phyloP scores from a whole-genome alignment of 1,140 invertebrate genomes.

The Ganaspis sp. region DNA sequence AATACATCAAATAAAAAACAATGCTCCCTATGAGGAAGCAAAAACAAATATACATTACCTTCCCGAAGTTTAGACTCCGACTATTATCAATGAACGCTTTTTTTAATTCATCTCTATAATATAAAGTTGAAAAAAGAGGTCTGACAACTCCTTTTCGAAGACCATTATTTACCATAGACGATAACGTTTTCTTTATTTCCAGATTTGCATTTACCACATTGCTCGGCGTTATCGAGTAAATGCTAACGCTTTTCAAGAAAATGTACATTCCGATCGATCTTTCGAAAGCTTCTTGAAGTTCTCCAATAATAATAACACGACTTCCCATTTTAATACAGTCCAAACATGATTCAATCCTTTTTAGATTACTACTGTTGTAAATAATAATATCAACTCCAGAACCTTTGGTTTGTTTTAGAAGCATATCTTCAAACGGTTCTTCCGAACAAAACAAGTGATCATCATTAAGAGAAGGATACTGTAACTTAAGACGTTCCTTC shows the following conservation, averaged over 20 bases:
- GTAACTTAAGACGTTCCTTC: conserved; percentile 83
- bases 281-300: conserved; percentile 78
- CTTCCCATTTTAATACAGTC: conserved; percentile 81
- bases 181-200: conserved; percentile 65
- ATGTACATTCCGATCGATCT: conserved; percentile 80
- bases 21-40: too few relatives aligned
- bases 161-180: conserved; percentile 37
- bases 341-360: conserved; percentile 79
- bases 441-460: conserved; percentile 34
- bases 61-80: too few relatives aligned
- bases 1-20: too few relatives aligned
- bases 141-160: too few relatives aligned
- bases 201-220: conserved; percentile 48
- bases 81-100: conserved; percentile 76
- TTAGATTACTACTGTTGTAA: conserved; percentile 31
- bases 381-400: conserved; percentile 84
- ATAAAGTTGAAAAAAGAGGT: conserved; percentile 62
- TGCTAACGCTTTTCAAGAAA: conserved; percentile 78
- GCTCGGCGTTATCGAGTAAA: conserved; percentile 65
- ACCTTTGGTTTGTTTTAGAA: conserved; percentile 78
- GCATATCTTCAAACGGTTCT: conserved; percentile 65
- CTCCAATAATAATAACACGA: conserved; percentile 84
- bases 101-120: conserved; percentile 80
- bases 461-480: conserved; percentile 81
- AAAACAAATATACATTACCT: too few relatives aligned